A percentile compares a stretch with the other conserved stretches of the same genome.
phyloP scores from a whole-genome alignment of 2,797 vertebrate genomes.

The Tenualosa ilisha region DNA sequence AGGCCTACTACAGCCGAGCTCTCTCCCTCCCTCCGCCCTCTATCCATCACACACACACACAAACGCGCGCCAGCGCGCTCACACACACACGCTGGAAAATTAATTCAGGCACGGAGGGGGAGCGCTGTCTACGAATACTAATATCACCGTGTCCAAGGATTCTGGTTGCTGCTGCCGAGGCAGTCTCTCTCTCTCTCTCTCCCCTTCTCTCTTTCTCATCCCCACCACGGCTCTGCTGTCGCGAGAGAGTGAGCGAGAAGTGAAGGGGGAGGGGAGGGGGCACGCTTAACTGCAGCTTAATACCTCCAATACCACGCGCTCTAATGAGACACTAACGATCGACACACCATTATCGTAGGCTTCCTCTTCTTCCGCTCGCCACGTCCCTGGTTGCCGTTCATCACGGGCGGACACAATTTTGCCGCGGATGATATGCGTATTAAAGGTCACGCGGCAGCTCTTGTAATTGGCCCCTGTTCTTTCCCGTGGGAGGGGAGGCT shows the following conservation, averaged over 20 bases:
- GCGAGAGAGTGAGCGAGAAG: neutral
- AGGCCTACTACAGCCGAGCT: slow-evolving; percentile 1
- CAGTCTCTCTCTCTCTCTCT: slow-evolving; percentile 12
- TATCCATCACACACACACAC: slow-evolving; percentile 34
- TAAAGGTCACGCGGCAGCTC: slow-evolving; percentile 55
- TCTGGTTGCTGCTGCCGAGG: slow-evolving; percentile 28
- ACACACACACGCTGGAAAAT: slow-evolving; percentile 50
- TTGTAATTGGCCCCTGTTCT: slow-evolving; percentile 53
- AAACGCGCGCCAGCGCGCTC: slow-evolving; percentile 30
- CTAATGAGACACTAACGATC: slow-evolving; percentile 59
- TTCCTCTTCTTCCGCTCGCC: neutral
- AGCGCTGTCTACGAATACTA: slow-evolving; percentile 57
- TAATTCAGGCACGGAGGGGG: slow-evolving; percentile 52
- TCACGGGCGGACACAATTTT: slow-evolving; percentile 2
- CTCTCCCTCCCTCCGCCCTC: slow-evolving; percentile 30
- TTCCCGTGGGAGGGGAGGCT: slow-evolving; percentile 28
- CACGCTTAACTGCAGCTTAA: slow-evolving; percentile 56
- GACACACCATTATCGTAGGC: slow-evolving; percentile 45
- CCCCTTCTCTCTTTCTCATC: neutral
- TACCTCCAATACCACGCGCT: slow-evolving; percentile 44
- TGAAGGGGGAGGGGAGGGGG: neutral
- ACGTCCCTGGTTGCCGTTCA: neutral
- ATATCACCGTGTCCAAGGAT: slow-evolving; percentile 52
- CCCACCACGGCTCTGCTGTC: neutral
- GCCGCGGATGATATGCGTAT: slow-evolving; percentile 52